Conservation (phyloP, 2,113 vertebrate species). For the Tretioscincus oriximinensis region DNA sequence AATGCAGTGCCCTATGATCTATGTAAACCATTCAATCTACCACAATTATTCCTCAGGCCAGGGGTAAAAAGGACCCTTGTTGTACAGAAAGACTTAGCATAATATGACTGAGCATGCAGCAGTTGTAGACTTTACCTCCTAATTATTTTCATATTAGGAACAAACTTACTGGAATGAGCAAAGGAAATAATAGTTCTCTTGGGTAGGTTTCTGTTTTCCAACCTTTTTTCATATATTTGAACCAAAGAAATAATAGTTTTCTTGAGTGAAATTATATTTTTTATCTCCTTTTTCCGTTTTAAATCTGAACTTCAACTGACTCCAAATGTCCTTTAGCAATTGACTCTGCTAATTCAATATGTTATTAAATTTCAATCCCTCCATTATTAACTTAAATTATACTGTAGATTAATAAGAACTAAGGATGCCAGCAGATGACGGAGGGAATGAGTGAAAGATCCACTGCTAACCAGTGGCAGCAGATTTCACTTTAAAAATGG, state of each 20-base stretch:
- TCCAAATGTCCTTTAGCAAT: conserved; percentile 13
- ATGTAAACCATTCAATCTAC: too few species aligned
- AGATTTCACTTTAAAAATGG: too few species aligned
- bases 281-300: conserved; percentile 9
- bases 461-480: too few species aligned
- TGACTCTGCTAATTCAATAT: background rate
- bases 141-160: conserved; percentile 2
- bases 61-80: background rate
- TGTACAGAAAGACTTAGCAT: background rate
- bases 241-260: conserved; percentile 18
- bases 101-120: background rate
- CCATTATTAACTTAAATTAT: conserved; percentile 43
- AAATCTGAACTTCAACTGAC: conserved; percentile 10
- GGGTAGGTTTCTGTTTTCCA: background rate
- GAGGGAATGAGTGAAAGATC: too few species aligned
- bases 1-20: too few species aligned
- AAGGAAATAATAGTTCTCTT: conserved; percentile 17
- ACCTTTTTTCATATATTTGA: conserved; percentile 1
- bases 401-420: conserved; percentile 28
- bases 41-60: too few species aligned
- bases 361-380: conserved; percentile 61
- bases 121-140: background rate
- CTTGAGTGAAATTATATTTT: background rate
- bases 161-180: background rate
- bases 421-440: background rate